Evolutionary conservation across 1,140 invertebrate genomes (phyloP).

Genomic region (Bombus superbus): DNA sequence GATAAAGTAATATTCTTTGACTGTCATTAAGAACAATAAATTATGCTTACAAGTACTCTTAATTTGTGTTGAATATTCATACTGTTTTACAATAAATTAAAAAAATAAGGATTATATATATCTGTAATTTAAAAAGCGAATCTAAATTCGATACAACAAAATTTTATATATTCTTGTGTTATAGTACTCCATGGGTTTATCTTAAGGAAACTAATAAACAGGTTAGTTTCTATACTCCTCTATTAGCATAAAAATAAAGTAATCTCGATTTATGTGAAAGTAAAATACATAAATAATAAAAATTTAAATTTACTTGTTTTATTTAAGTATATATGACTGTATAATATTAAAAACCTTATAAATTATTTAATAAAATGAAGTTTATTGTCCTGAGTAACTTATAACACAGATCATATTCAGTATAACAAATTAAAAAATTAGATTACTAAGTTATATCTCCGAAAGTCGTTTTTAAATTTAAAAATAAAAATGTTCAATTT

Average conservation of each 20-base stretch:
- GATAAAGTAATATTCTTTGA: not conserved
- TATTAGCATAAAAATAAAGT: not conserved
- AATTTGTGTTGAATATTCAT: not conserved
- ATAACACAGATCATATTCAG: not conserved
- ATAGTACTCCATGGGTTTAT: not conserved
- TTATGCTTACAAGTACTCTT: not conserved
- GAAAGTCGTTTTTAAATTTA: slow-evolving; percentile 2
- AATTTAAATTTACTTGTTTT: not conserved
- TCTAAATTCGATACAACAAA: not conserved
- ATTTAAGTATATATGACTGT: not conserved
- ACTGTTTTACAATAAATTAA: not conserved
- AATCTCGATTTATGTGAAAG: not conserved
- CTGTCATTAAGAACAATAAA: not conserved
- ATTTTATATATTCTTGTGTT: not conserved
- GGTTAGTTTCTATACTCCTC: not conserved
- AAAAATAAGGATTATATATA: not conserved
- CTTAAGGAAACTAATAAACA: not conserved
- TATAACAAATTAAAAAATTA: not conserved
- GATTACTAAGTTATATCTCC: slow-evolving; percentile 7
- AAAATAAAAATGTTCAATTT: not conserved
- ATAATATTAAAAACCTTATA: not conserved
- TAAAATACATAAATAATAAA: not conserved
- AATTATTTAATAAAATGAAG: not conserved
- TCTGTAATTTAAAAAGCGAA: not conserved
- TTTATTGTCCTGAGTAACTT: not conserved